phyloP scores from a whole-genome alignment of 2,797 vertebrate species.

The Dendrocincla tyrannina region DNA sequence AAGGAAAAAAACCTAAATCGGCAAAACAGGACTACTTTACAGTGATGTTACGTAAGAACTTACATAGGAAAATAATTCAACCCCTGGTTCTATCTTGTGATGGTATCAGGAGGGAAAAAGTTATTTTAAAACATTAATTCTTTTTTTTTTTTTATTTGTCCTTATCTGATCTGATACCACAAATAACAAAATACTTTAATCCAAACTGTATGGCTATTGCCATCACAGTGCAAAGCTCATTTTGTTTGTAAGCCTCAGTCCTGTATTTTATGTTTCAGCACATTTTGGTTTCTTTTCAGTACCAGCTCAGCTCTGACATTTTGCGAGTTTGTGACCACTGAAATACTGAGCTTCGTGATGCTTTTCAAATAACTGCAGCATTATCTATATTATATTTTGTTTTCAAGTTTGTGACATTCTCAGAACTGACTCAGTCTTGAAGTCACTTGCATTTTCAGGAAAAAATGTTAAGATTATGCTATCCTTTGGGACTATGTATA shows the following conservation, averaged over 20 bases:
- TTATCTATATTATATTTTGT: background rate
- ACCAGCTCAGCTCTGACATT: background rate
- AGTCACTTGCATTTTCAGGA: constrained; percentile 1
- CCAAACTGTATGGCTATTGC: background rate
- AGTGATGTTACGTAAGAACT: constrained; percentile 10
- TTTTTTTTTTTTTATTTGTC: background rate
- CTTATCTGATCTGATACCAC: background rate
- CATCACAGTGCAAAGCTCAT: background rate
- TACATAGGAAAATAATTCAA: background rate
- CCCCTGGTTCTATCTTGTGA: background rate
- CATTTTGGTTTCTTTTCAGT: background rate
- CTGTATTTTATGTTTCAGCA: background rate
- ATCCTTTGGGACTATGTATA: background rate
- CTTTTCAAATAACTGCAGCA: background rate
- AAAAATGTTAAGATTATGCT: constrained; percentile 2
- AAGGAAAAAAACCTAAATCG: background rate
- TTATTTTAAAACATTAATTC: background rate
- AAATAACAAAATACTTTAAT: constrained; percentile 35
- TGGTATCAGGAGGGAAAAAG: background rate
- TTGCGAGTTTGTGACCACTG: background rate
- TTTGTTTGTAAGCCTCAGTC: background rate
- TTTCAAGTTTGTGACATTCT: background rate
- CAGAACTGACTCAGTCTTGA: background rate
- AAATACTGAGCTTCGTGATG: background rate
- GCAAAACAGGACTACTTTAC: background rate